A percentile compares a stretch with the other conserved stretches of the same genome.
Evolutionary conservation across 2,797 vertebrate genomes (phyloP).

Genomic region (Thalassophryne amazonica): DNA sequence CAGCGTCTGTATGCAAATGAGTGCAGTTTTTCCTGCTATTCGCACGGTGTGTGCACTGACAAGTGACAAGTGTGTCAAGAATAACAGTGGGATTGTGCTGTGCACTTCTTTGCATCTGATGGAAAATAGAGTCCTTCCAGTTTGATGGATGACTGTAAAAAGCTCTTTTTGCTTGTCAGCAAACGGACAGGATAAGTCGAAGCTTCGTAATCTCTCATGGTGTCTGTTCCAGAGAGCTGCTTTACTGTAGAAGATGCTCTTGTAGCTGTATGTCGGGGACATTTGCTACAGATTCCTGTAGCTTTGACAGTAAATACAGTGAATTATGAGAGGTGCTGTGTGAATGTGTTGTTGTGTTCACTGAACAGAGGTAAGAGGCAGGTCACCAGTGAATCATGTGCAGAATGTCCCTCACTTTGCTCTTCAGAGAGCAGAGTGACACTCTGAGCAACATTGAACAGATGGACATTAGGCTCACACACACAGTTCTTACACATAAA

Average conservation of each 20-base stretch:
- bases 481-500: neutral
- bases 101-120: no score
- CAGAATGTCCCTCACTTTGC: neutral
- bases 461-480: neutral
- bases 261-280: neutral
- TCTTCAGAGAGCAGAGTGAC: constrained; percentile 15
- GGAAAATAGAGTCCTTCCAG: no score
- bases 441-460: constrained; percentile 16
- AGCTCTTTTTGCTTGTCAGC: neutral
- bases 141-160: neutral
- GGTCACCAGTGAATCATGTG: constrained; percentile 5
- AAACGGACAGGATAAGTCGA: neutral
- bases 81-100: no score
- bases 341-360: neutral
- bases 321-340: neutral
- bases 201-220: neutral
- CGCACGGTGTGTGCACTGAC: no score
- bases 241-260: neutral
- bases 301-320: no score
- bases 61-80: no score
- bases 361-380: constrained; percentile 9
- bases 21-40: no score
- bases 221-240: neutral
- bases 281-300: rapidly evolving
- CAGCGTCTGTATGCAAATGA: no score